phyloP scores from a whole-genome alignment of 2,888 invertebrate species.

The Herminia tarsipennalis region DNA sequence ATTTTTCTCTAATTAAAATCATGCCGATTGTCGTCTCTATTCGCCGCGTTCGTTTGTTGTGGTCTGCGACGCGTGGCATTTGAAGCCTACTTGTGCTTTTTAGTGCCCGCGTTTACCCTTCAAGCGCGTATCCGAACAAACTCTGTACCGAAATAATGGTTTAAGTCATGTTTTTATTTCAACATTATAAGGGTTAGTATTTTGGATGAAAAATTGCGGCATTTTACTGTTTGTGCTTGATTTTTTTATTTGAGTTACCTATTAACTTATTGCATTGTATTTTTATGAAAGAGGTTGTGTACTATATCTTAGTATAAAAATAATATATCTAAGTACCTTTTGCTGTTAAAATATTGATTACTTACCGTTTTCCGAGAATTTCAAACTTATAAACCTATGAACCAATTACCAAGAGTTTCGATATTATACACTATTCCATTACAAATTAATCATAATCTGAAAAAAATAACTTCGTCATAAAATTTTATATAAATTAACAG shows the following conservation, averaged over 20 bases:
- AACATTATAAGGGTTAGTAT: conserved; percentile 53
- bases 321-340: too few species aligned
- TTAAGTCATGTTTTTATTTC: conserved; percentile 61
- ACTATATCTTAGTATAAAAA: too few species aligned
- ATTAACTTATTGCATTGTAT: conserved; percentile 1
- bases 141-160: conserved; percentile 66
- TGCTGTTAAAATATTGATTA: too few species aligned
- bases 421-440: too few species aligned
- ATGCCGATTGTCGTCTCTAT: conserved; percentile 79
- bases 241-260: not conserved
- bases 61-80: conserved; percentile 79
- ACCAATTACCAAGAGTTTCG: too few species aligned
- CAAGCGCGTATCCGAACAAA: conserved; percentile 57
- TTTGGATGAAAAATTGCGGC: conserved; percentile 41
- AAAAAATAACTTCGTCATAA: not conserved
- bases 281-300: too few species aligned
- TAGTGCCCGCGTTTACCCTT: conserved; percentile 82
- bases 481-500: conserved; percentile 34
- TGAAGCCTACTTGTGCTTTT: conserved; percentile 79
- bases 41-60: conserved; percentile 78
- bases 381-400: too few species aligned
- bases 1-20: conserved; percentile 86
- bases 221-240: conserved; percentile 8
- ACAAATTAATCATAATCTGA: too few species aligned
- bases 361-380: too few species aligned